Base-by-base conservation (phyloP, 2,113 vertebrate species). In the Tetrao urogallus region DNA sequence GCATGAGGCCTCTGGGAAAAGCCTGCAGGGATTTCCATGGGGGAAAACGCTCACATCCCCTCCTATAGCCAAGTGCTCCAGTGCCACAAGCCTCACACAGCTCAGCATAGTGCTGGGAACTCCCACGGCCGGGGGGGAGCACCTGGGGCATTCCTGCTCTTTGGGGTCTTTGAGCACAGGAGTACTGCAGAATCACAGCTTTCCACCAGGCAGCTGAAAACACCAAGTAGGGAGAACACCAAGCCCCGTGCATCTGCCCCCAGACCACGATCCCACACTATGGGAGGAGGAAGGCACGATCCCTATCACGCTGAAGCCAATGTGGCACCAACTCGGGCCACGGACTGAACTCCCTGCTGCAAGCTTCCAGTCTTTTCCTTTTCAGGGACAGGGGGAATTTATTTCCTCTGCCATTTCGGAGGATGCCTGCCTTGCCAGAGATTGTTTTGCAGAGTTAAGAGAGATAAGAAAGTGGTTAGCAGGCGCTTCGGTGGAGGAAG, bases 401-500 rank as follows among this genome's bases (percentile, higher is more conserved):
- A 94, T 93, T 95, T 97, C 92, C 86, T 84, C 82, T 94, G 95
- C 91, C 86, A 93, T 91, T 95, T 95, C 64, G 17, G 86, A 86
- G 95, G 91, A 93, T 94, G 88, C 93, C 90, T 97, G 96, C 78
- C 69, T 94, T 92, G 93, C 82, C 94, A 80, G 42, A 92, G 95
- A 95, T 94, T 97, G 94, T 93, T 96, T 95, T 94, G 88, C 84
- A 94, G 93, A 94, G 91, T 97, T 96, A 72, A 97, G 94, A 75
- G 57, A 96, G 93, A 96, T 90, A 97, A 97, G 95, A 93, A 93
- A 96, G 87, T 87, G 74, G 82, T 88, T 89, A 95, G 88, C 74
- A 93, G 86, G 90, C 88, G 93, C 94, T 97, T 96, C 28, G 72
- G 76, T 66, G 73, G 95, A 96, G 94, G 92, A 95, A 97, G 94